phyloP scores from a whole-genome alignment of 2,888 invertebrate genomes.

The Ctenicera cuprea region DNA sequence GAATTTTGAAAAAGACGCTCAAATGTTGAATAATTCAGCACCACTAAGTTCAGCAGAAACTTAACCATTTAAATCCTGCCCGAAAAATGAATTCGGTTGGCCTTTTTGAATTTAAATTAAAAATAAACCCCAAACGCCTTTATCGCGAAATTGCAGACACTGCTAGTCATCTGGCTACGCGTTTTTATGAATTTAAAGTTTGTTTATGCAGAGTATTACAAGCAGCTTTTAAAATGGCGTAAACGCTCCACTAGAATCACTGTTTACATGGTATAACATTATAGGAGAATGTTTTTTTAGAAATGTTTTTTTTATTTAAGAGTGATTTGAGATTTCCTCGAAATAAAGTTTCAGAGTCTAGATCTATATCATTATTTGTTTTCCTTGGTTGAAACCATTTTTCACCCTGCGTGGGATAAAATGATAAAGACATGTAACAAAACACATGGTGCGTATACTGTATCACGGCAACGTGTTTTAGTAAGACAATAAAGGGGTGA shows the following conservation, averaged over 20 bases:
- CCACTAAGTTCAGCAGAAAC: not conserved
- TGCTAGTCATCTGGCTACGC: no score
- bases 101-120: conserved; percentile 20
- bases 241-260: not conserved
- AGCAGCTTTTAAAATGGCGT: not conserved
- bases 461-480: not conserved
- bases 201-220: not conserved
- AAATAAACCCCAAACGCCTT: conserved; percentile 3
- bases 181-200: conserved; percentile 2
- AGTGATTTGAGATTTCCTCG: not conserved
- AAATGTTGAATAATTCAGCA: conserved; percentile 10
- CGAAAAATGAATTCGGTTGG: not conserved
- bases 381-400: not conserved
- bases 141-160: conserved; percentile 4
- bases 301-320: not conserved
- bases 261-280: no score
- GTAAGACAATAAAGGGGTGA: conserved; percentile 3
- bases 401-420: conserved; percentile 4
- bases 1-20: not conserved
- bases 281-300: not conserved
- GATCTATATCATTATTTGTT: not conserved
- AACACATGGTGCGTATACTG: not conserved
- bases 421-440: conserved; percentile 5
- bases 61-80: not conserved
- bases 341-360: not conserved